These are phyloP conservation scores for Anhinga anhinga DNA, from an alignment of 2,113 vertebrate genomes.

Conservation along the genomic window DNA sequence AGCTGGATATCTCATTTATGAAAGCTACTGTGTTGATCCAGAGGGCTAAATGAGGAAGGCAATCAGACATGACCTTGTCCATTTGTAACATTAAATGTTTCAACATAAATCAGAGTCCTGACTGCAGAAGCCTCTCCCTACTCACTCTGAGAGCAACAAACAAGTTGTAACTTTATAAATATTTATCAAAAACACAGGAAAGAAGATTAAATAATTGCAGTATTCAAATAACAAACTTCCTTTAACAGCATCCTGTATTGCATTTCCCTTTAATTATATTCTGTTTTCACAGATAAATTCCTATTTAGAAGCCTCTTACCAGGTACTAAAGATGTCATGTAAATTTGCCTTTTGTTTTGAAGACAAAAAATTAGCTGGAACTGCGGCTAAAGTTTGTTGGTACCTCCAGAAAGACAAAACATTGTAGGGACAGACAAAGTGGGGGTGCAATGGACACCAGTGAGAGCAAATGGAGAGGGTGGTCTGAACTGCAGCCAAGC, in stretches of 20 bases:
- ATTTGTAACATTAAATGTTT: not conserved
- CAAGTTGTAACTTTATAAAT: not conserved
- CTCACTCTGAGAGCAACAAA: not conserved
- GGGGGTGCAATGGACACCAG: rapidly evolving
- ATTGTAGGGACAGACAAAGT: not conserved
- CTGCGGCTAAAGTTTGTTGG: not conserved
- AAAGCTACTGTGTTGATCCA: not conserved
- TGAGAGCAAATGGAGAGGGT: not conserved
- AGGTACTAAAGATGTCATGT: not conserved
- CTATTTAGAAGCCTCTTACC: not conserved
- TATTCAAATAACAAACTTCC: not conserved
- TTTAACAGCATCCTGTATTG: not conserved
- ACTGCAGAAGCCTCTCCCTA: not conserved
- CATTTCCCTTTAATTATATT: not conserved
- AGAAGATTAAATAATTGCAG: conserved; percentile 6
- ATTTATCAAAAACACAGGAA: not conserved
- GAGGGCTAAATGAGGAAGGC: not conserved
- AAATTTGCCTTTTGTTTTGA: not conserved
- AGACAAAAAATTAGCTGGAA: not conserved
- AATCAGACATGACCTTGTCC: not conserved
- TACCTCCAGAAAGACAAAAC: not conserved
- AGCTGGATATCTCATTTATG: not conserved
- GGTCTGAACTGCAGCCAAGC: not conserved
- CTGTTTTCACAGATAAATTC: not conserved
- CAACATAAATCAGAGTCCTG: not conserved